Evolutionary conservation across 2,797 vertebrate genomes (phyloP), one percentile per base, ranked within the genome.

Genomic region (Eurystomus glaucurus): DNA sequence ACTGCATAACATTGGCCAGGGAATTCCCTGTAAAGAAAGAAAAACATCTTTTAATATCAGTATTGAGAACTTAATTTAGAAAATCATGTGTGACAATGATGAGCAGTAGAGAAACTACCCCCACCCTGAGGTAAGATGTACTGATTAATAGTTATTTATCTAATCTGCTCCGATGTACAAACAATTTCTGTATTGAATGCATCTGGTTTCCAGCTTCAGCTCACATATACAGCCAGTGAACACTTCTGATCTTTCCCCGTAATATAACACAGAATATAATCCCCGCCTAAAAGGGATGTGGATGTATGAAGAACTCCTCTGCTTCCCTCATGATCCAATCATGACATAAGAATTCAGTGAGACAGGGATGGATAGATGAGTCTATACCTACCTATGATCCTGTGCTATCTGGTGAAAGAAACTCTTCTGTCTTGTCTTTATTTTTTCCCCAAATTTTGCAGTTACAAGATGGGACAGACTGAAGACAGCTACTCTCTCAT

Each of bases 341-440:
- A 14, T 3, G 2, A 45, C 5, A 6, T 9, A n/a, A 37, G 31
- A 50, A 70, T 35, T 5, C 16, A 37, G 5, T 14, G 39, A 61
- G 21, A n/a, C 21, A 46, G 6, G 20, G 23, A 55, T 3, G 39
- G 10, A 45, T 23, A 33, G 19, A 45, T 50, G n/a, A 21, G 1
- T 57, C 10, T 37, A 43, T 5, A 28, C 0, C 8, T 41, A 1
- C 8, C 17, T 58, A 2, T 7, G 19, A 5, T 37, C 20, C 13
- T 79, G 14, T 26, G 5, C 15, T 48, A 3, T 23, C 14, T 60
- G 7, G 2, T 55, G 25, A 51, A 92, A 83, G 10, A 8, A 28
- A 65, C 83, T 55, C 28, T 57, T 17, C 6, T 0, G 0, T 12
- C 5, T 50, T 82, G 11, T 23, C 14, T 75, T 29, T 54, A 65